Conservation (phyloP, 1,140 invertebrate genomes). For the Sarcophaga peregrina region DNA sequence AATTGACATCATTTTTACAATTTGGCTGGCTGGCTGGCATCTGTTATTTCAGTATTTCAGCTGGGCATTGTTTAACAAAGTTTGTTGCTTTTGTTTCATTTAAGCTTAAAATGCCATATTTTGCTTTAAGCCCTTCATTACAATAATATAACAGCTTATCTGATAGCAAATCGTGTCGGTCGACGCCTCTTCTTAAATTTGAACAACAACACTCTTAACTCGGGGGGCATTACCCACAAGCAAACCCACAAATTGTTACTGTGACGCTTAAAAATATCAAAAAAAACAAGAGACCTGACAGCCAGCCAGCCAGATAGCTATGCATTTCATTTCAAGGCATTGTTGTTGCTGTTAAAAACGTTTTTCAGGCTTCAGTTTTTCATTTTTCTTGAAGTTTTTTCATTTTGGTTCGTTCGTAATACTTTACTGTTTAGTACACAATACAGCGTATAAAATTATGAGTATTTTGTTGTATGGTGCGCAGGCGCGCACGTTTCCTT, state of each 20-base stretch:
- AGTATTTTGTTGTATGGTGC: slow-evolving; percentile 8
- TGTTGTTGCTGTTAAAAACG: neutral
- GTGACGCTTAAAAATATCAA: neutral
- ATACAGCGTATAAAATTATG: slow-evolving; percentile 27
- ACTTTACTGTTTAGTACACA: slow-evolving; percentile 17
- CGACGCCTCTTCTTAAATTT: slow-evolving; percentile 42
- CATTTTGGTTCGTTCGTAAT: neutral
- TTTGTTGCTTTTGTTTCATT: slow-evolving; percentile 22
- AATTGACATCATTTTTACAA: neutral
- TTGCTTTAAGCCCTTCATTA: slow-evolving; percentile 38
- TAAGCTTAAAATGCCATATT: slow-evolving; percentile 7
- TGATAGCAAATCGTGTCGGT: slow-evolving; percentile 45
- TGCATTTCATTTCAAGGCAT: neutral
- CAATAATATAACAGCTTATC: slow-evolving; percentile 46
- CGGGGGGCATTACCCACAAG: slow-evolving; percentile 35
- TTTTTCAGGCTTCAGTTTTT: neutral
- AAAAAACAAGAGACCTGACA: neutral
- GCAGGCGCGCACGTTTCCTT: slow-evolving; percentile 37
- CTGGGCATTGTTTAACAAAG: neutral
- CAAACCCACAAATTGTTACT: slow-evolving; percentile 38
- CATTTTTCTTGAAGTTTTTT: neutral
- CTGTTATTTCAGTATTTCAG: neutral
- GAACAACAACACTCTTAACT: slow-evolving; percentile 35
- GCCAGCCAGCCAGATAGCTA: neutral
- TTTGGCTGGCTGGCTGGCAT: neutral